Evolutionary conservation across 2,888 invertebrate species (phyloP).

Genomic region (Thalpophila matura): DNA sequence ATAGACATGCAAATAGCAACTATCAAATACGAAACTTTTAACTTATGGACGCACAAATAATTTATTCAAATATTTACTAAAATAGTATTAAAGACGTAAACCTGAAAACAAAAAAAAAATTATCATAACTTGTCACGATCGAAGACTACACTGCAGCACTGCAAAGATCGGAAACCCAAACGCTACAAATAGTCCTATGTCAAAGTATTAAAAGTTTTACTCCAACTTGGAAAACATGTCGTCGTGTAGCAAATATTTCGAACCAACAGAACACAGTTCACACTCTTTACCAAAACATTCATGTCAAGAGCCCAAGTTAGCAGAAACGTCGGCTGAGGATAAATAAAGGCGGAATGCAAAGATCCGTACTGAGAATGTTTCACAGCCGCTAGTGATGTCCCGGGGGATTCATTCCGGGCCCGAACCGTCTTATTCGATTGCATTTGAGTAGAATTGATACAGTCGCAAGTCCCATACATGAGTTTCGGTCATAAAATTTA

Average conservation of each 20-base stretch:
- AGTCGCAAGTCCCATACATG: not conserved
- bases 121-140: not conserved
- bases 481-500: conserved; percentile 11
- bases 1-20: conserved; percentile 20
- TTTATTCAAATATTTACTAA: too few relatives aligned
- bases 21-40: too few relatives aligned
- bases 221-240: conserved; percentile 49
- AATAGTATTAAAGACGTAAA: too few relatives aligned
- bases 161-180: not conserved
- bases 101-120: too few relatives aligned
- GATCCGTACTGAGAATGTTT: conserved; percentile 53
- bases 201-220: conserved; percentile 37
- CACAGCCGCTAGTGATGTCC: conserved; percentile 60
- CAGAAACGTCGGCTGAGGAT: conserved; percentile 63
- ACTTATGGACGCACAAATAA: too few relatives aligned
- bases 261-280: conserved; percentile 69
- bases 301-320: conserved; percentile 69
- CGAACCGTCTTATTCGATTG: conserved; percentile 42
- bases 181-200: conserved; percentile 50
- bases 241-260: conserved; percentile 71
- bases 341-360: conserved; percentile 70
- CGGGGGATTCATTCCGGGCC: conserved; percentile 61
- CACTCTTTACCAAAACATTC: conserved; percentile 72
- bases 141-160: not conserved
- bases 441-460: conserved; percentile 24